Base-by-base conservation (phyloP, 2,797 vertebrate species). In the Characodon lateralis region DNA sequence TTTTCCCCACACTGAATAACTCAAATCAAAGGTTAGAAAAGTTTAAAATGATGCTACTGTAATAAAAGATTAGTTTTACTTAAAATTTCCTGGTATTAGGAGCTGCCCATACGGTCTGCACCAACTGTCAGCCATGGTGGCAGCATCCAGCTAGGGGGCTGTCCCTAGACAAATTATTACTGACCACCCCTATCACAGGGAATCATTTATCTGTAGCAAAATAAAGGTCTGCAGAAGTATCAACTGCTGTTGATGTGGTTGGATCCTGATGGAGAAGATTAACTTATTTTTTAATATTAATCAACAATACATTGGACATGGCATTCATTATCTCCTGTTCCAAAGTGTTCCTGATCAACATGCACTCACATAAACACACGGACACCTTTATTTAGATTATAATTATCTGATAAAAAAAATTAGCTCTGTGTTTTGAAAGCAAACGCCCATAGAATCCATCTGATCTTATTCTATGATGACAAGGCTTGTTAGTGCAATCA, bases 401-500 rank as follows among this genome's bases (percentile, higher is more conserved):
- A 43, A 76, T n/a, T 51, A 76, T 72, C 73, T 73, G 78, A 85
- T 85, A 59, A 78, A 85, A 85, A 83, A 77, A 85, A 86, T 84
- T 59, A 82, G 78, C 84, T 89, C 78, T 77, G 41, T 66, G 78
- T 83, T 74, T 26, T 78, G 61, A 79, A 86, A 86, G 18, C 28
- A 35, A 69, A 77, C 71, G 71, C 76, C 66, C 59, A 75, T 78
- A 73, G 63, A 9, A 71, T 73, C 66, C 39, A 26, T 16, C 73
- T 73, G 35, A 78, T 88, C 84, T 59, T 50, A 46, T 59, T 77
- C 81, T 20, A 69, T 82, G 59, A 55, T n/a, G 53, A 18, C 68
- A 16, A 83, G 65, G 61, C 79, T 82, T 78, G 43, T 86, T 69
- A 91, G 89, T 91, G 91, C 91, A 92, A 85, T 85, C 80, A 78